A percentile compares a stretch with the other conserved stretches of the same genome.
These are phyloP conservation scores for Bombyx huttoni DNA, from an alignment of 2,888 invertebrate genomes.

Conservation along the genomic window DNA sequence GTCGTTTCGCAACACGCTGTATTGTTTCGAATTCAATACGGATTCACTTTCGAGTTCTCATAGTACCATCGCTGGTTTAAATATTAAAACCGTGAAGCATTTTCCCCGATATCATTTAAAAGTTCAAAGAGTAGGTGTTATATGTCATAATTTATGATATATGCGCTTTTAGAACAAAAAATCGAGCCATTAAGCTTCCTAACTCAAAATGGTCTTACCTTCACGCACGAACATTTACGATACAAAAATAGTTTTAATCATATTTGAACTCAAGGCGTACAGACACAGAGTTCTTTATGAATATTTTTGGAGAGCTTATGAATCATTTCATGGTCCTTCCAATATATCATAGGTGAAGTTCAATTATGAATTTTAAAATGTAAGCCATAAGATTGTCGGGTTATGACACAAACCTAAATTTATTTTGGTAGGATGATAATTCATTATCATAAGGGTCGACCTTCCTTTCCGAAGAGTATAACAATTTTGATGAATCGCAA, in stretches of 20 bases:
- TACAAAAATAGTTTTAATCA: conserved; percentile 1
- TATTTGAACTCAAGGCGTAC: background rate
- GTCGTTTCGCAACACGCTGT: too few relatives aligned
- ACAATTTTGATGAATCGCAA: conserved; percentile 41
- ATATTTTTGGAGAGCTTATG: too few relatives aligned
- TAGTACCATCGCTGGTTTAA: too few relatives aligned
- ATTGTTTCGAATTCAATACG: too few relatives aligned
- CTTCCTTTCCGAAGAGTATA: conserved; percentile 28
- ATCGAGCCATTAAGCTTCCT: conserved; percentile 47
- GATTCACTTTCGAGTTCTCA: too few relatives aligned
- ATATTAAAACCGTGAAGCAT: conserved; percentile 16
- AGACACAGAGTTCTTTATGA: too few relatives aligned
- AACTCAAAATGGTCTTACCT: too few relatives aligned
- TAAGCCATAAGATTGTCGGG: background rate
- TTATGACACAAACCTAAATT: background rate
- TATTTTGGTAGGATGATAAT: conserved; percentile 13
- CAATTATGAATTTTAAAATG: background rate
- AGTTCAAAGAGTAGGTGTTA: conserved; percentile 38
- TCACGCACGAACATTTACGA: conserved; percentile 14
- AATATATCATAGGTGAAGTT: background rate
- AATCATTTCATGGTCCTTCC: background rate
- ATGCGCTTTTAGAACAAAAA: conserved; percentile 40
- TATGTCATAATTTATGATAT: conserved; percentile 60
- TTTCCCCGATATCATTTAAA: conserved; percentile 22
- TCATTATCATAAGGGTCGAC: conserved; percentile 18